Evolutionary conservation across 2,113 vertebrate genomes (phyloP).

Genomic region (Gallinago jamesoni): DNA sequence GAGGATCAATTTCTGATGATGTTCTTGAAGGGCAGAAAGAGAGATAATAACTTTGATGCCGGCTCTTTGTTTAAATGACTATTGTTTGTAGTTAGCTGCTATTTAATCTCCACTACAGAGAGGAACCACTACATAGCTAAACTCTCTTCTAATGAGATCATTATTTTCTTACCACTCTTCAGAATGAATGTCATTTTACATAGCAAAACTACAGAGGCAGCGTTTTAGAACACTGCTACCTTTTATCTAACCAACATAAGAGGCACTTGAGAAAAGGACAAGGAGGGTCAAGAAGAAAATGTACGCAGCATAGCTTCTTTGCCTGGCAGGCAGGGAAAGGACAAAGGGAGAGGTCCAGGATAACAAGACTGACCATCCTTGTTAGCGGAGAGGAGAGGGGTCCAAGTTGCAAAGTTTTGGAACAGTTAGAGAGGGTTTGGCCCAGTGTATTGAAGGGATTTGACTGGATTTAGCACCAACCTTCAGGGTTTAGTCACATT

Average conservation of each 20-base stretch:
- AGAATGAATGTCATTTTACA: conserved; percentile 73
- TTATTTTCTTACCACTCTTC: conserved; percentile 71
- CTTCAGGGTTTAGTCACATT: neutral
- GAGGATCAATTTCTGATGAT: conserved; percentile 58
- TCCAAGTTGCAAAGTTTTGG: neutral
- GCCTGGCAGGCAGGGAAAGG: conserved; percentile 61
- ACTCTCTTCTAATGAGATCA: conserved; percentile 72
- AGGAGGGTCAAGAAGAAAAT: conserved; percentile 72
- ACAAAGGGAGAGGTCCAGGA: conserved; percentile 48
- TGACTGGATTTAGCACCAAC: neutral
- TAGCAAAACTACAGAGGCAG: conserved; percentile 69
- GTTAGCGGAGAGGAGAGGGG: conserved; percentile 1
- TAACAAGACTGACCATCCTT: conserved; percentile 54
- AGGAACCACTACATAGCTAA: conserved; percentile 71
- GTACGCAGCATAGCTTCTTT: conserved; percentile 46
- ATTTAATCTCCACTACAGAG: conserved; percentile 73
- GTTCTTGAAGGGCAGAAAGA: conserved; percentile 65
- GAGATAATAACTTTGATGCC: conserved; percentile 61
- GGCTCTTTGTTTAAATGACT: conserved; percentile 67
- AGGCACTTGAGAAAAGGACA: conserved; percentile 73
- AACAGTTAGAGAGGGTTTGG: neutral
- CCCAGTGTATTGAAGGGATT: neutral
- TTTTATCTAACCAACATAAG: conserved; percentile 74
- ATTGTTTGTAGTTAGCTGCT: conserved; percentile 76
- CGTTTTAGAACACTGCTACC: conserved; percentile 66